Evolutionary conservation across 2,113 vertebrate genomes (phyloP).

Genomic region (Lipophrys pholis): DNA sequence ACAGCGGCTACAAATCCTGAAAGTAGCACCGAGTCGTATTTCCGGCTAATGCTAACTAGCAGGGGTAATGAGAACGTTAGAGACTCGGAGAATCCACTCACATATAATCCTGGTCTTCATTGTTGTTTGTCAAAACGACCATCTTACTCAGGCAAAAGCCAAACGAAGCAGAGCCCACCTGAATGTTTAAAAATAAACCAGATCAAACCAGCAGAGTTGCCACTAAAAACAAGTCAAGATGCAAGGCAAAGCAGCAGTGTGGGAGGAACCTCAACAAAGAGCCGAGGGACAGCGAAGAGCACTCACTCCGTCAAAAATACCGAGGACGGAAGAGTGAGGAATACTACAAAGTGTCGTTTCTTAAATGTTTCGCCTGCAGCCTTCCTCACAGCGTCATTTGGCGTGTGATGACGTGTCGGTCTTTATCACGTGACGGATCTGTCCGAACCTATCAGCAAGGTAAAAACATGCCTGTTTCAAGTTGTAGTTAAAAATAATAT

Average conservation of each 20-base stretch:
- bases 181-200: not conserved
- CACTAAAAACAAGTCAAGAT: not conserved
- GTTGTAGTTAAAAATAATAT: no score
- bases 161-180: no score
- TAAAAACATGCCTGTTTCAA: no score
- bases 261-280: slow-evolving; percentile 4
- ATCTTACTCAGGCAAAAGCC: slow-evolving; percentile 65
- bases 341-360: no score
- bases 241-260: slow-evolving; percentile 3
- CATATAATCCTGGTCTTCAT: slow-evolving; percentile 84
- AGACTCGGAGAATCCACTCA: slow-evolving; percentile 68
- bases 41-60: slow-evolving; percentile 30
- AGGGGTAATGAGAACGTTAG: not conserved
- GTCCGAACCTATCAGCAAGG: no score
- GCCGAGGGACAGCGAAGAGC: fast-evolving
- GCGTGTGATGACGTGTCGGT: no score
- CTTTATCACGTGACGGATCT: no score
- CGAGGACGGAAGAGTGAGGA: not conserved
- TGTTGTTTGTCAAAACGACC: slow-evolving; percentile 81
- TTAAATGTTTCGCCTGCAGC: no score
- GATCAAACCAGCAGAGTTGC: not conserved
- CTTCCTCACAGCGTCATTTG: no score
- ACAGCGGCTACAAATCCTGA: not conserved
- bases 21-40: not conserved
- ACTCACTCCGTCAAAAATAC: slow-evolving; percentile 22